A percentile compares a stretch with the other conserved stretches of the same genome.
phyloP scores from a whole-genome alignment of 2,888 invertebrate species.

The Tillus elongatus region DNA sequence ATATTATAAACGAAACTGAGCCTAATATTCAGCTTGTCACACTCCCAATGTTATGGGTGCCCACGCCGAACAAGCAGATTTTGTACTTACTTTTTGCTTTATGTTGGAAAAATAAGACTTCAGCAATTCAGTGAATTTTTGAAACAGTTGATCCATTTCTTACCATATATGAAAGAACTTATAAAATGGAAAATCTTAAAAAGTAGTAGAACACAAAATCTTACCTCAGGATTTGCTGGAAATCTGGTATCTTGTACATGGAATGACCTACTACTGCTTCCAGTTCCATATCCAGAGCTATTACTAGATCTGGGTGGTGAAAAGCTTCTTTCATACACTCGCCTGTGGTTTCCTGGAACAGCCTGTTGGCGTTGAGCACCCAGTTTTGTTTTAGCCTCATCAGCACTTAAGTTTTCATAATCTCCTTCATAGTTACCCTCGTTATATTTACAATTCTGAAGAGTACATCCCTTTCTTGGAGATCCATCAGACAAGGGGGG shows the following conservation, averaged over 20 bases:
- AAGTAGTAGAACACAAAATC: constrained; percentile 15
- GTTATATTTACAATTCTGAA: constrained; percentile 56
- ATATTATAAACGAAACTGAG: too few relatives aligned
- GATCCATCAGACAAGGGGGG: constrained; percentile 62
- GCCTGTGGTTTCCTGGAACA: constrained; percentile 53
- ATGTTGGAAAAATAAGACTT: too few relatives aligned
- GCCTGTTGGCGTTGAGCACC: constrained; percentile 44
- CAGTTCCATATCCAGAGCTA: constrained; percentile 78
- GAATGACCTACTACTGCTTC: constrained; percentile 48
- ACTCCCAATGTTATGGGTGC: too few relatives aligned
- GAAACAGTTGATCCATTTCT: too few relatives aligned
- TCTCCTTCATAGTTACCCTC: constrained; percentile 54
- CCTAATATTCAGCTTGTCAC: too few relatives aligned
- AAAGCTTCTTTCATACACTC: constrained; percentile 63
- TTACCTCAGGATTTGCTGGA: constrained; percentile 40
- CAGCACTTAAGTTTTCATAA: constrained; percentile 52
- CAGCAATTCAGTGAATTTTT: too few relatives aligned
- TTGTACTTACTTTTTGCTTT: too few relatives aligned
- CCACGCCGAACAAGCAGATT: too few relatives aligned
- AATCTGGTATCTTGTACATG: too few relatives aligned
- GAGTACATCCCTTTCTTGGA: constrained; percentile 57
- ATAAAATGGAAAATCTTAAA: too few relatives aligned
- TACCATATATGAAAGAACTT: too few relatives aligned
- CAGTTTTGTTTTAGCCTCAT: constrained; percentile 41
- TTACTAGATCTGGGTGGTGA: constrained; percentile 68